phyloP scores from a whole-genome alignment of 2,797 vertebrate genomes.

The Aeoliscus strigatus region DNA sequence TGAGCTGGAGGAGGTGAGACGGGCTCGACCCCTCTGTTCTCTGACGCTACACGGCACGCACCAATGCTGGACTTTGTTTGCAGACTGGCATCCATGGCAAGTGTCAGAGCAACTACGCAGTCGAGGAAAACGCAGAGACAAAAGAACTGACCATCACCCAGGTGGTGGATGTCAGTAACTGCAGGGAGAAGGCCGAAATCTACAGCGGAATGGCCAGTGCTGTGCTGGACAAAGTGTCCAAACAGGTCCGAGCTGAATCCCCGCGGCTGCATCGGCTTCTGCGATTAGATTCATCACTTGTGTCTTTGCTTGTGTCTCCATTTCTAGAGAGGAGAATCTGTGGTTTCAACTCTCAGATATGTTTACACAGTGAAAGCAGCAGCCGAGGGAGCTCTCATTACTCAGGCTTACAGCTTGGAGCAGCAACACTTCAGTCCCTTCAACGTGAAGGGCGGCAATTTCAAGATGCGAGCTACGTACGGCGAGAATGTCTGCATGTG shows the following conservation, averaged over 20 bases:
- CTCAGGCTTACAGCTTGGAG: slow-evolving; percentile 70
- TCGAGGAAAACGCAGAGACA: slow-evolving; percentile 67
- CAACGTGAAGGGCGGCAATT: slow-evolving; percentile 75
- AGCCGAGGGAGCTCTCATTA: slow-evolving; percentile 69
- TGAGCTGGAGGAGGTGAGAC: slow-evolving; percentile 71
- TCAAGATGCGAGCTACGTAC: slow-evolving; percentile 72
- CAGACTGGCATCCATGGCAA: slow-evolving; percentile 78
- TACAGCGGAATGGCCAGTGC: slow-evolving; percentile 70
- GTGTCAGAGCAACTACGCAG: slow-evolving; percentile 76
- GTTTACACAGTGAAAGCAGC: slow-evolving; percentile 75
- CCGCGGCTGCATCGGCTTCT: neutral
- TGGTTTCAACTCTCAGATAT: slow-evolving; percentile 69
- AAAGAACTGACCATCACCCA: slow-evolving; percentile 65
- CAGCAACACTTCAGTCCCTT: slow-evolving; percentile 76
- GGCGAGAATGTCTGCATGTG: slow-evolving; percentile 25
- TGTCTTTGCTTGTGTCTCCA: slow-evolving; percentile 18
- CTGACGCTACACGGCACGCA: neutral
- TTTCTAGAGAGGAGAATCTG: slow-evolving; percentile 71
- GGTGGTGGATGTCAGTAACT: slow-evolving; percentile 75
- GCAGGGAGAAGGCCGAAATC: slow-evolving; percentile 72
- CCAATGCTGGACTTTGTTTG: slow-evolving; percentile 9
- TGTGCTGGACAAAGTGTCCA: slow-evolving; percentile 59
- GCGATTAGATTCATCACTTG: neutral
- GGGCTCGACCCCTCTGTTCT: slow-evolving; percentile 3
- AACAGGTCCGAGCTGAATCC: slow-evolving; percentile 67